Evolutionary conservation across 1,140 invertebrate genomes (phyloP).

Genomic region (Leucophenga varia): DNA sequence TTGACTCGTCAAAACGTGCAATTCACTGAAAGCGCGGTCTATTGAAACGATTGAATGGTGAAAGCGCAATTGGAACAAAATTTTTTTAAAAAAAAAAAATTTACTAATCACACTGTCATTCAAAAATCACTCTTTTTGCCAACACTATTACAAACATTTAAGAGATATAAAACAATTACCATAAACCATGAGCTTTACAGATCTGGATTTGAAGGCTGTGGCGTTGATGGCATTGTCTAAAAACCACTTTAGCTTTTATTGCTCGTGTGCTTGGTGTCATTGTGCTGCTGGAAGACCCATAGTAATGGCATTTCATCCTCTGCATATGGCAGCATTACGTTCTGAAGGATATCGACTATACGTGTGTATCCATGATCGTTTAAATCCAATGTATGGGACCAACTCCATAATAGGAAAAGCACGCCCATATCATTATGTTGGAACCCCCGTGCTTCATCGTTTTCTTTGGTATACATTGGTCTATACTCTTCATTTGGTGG

Average conservation of each 20-base stretch:
- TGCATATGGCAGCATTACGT: constrained; percentile 28
- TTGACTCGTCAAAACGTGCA: no score
- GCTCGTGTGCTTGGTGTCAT: constrained; percentile 36
- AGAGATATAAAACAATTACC: no score
- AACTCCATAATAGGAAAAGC: constrained; percentile 23
- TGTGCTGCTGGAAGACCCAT: constrained; percentile 34
- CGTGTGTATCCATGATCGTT: constrained; percentile 17
- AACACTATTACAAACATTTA: no score
- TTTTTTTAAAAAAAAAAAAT: no score
- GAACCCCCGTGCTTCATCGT: constrained; percentile 33
- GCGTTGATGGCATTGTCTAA: constrained; percentile 20
- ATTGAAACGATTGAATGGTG: no score
- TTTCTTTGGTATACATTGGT: constrained; percentile 17
- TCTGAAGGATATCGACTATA: constrained; percentile 26
- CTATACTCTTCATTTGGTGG: constrained; percentile 4
- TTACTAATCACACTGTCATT: no score
- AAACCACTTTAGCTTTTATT: constrained; percentile 22
- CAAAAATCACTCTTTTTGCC: no score
- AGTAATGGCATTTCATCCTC: constrained; percentile 27
- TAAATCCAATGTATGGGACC: constrained; percentile 22
- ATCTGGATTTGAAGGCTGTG: no score
- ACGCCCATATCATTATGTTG: constrained; percentile 29
- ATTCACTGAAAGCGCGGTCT: no score
- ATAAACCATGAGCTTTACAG: no score
- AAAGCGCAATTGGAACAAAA: no score